These are phyloP conservation scores for Furcifer pardalis DNA, from an alignment of 2,797 vertebrate species.

Conservation along the genomic window DNA sequence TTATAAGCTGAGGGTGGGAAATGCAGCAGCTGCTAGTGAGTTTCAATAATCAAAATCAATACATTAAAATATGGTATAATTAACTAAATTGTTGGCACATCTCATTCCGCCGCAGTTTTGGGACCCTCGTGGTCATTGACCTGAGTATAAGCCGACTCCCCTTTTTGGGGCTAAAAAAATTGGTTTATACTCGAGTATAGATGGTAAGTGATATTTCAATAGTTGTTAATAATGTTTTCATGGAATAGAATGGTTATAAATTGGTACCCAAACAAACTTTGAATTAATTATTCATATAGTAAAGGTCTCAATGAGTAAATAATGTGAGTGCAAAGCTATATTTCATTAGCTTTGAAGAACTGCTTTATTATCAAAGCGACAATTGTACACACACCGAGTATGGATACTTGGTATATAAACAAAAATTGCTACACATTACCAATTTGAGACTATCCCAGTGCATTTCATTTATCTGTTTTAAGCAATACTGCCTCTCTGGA, in stretches of 20 bases:
- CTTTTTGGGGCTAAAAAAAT: too few species aligned
- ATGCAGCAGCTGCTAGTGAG: too few species aligned
- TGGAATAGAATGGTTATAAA: slow-evolving; percentile 47
- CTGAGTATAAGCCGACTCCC: too few species aligned
- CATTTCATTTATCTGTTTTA: not conserved
- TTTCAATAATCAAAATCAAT: too few species aligned
- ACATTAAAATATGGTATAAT: too few species aligned
- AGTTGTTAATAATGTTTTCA: slow-evolving; percentile 39
- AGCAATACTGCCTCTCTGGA: slow-evolving; percentile 39
- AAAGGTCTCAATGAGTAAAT: slow-evolving; percentile 11
- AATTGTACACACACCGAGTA: not conserved
- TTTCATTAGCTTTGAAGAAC: not conserved
- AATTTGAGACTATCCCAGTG: not conserved
- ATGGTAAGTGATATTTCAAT: not conserved
- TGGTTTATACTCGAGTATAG: too few species aligned
- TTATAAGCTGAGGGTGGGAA: too few species aligned
- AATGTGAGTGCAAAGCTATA: slow-evolving; percentile 15
- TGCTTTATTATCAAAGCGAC: not conserved
- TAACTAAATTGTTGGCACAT: too few species aligned
- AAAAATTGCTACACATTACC: slow-evolving; percentile 15
- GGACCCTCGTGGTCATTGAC: too few species aligned
- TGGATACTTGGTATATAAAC: not conserved
- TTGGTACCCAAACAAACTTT: slow-evolving; percentile 54
- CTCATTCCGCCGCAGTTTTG: too few species aligned
- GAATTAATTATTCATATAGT: slow-evolving; percentile 46